Percentiles rank a stretch among this genome's conserved stretches.
Conservation (phyloP, 2,113 vertebrate genomes). For the Macrotis lagotis region DNA sequence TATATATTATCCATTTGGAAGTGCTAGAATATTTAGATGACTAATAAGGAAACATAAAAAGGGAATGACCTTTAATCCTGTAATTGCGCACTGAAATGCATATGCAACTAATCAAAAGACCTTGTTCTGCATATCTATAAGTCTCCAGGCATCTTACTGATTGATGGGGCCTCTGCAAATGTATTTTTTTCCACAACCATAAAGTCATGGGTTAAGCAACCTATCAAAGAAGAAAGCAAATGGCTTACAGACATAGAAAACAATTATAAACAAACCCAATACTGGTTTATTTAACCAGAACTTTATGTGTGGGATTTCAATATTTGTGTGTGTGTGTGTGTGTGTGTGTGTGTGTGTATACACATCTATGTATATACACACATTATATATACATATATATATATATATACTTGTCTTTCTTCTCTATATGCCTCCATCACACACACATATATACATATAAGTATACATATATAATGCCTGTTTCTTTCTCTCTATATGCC, state of each 20-base stretch:
- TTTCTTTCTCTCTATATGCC: background rate
- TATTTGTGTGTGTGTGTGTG: too few relatives aligned
- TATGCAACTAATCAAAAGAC: constrained; percentile 64
- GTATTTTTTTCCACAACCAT: constrained; percentile 28
- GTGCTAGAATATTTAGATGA: constrained; percentile 58
- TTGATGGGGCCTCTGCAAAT: background rate
- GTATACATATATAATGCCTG: too few relatives aligned
- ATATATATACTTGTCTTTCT: too few relatives aligned
- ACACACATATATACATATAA: too few relatives aligned
- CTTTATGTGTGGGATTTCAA: background rate
- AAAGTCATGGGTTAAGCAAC: background rate
- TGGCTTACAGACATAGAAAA: background rate
- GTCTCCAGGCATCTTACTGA: constrained; percentile 16
- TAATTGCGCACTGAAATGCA: constrained; percentile 66
- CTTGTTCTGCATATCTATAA: constrained; percentile 31
- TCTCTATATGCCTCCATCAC: background rate
- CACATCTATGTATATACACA: too few relatives aligned
- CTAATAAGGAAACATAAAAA: constrained; percentile 66
- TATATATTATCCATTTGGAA: constrained; percentile 36
- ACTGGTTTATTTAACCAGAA: background rate
- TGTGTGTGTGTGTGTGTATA: too few relatives aligned
- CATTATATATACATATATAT: too few relatives aligned
- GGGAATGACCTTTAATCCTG: constrained; percentile 69
- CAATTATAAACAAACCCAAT: background rate
- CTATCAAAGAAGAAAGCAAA: background rate